Conservation (phyloP, 2,797 vertebrate species). For the Fistularia commersonii region DNA sequence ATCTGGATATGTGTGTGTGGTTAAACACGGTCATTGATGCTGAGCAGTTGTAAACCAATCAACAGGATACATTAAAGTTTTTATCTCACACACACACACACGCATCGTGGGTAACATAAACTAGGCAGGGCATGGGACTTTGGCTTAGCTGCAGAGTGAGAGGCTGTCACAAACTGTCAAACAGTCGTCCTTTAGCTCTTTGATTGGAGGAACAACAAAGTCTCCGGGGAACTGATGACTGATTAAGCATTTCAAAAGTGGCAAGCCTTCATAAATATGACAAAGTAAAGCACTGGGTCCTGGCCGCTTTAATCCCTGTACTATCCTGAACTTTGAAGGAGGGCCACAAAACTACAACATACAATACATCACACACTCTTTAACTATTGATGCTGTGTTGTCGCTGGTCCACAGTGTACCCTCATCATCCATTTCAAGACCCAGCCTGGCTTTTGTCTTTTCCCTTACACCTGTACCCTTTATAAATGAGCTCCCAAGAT, state of each 20-base stretch:
- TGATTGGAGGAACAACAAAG: constrained; percentile 54
- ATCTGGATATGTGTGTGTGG: too few species aligned
- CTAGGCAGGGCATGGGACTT: constrained; percentile 24
- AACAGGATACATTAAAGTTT: too few species aligned
- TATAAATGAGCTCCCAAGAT: constrained; percentile 70
- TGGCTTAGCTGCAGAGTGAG: constrained; percentile 16
- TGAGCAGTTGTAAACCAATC: too few species aligned
- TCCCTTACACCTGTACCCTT: constrained; percentile 57
- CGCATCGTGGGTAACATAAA: constrained; percentile 14
- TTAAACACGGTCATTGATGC: too few species aligned
- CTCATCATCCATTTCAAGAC: constrained; percentile 63
- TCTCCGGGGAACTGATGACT: constrained; percentile 48
- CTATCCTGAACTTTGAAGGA: constrained; percentile 50
- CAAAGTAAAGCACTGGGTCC: constrained; percentile 45
- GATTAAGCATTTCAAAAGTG: constrained; percentile 56
- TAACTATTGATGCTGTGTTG: constrained; percentile 63
- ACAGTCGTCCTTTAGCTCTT: constrained; percentile 55
- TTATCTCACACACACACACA: constrained; percentile 1
- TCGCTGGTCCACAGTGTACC: constrained; percentile 54
- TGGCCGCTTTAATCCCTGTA: constrained; percentile 52
- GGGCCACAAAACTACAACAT: constrained; percentile 52
- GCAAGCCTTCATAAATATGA: constrained; percentile 47
- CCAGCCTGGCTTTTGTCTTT: constrained; percentile 48
- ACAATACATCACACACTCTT: constrained; percentile 58
- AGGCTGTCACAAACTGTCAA: constrained; percentile 39